These are phyloP conservation scores for Nemurella pictetii DNA, from an alignment of 2,888 invertebrate genomes.

Conservation along the genomic window DNA sequence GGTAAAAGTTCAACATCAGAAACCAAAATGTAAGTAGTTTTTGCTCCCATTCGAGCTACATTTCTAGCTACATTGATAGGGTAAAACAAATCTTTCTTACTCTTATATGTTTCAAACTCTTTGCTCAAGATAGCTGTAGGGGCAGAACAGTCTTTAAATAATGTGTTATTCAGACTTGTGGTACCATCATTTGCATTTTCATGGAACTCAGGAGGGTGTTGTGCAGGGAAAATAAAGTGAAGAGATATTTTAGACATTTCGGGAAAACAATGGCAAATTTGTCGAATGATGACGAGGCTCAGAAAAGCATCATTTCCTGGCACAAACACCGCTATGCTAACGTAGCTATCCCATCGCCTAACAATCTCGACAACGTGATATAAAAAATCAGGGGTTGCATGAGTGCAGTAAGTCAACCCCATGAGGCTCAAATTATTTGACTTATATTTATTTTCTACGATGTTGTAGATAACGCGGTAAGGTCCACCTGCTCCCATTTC, in stretches of 20 bases:
- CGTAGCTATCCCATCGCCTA: conserved; percentile 69
- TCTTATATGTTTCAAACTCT: conserved; percentile 43
- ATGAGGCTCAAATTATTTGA: conserved; percentile 46
- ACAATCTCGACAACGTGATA: conserved; percentile 70
- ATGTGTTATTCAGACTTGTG: not conserved
- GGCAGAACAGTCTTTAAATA: conserved; percentile 36
- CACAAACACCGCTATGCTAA: conserved; percentile 70
- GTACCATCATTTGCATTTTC: not conserved
- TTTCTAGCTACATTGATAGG: conserved; percentile 76
- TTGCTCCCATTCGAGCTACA: conserved; percentile 66
- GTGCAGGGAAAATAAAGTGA: conserved; percentile 66
- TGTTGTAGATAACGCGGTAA: conserved; percentile 66
- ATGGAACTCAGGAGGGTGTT: conserved; percentile 54
- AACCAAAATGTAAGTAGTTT: conserved; percentile 66
- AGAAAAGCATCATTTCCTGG: conserved; percentile 67
- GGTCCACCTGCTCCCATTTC: conserved; percentile 61
- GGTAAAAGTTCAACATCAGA: conserved; percentile 74
- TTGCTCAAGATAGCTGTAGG: conserved; percentile 34
- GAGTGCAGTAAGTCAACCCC: conserved; percentile 70
- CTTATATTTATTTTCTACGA: conserved; percentile 56
- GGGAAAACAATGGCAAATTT: conserved; percentile 67
- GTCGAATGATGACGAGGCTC: conserved; percentile 62
- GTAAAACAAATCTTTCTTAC: conserved; percentile 57
- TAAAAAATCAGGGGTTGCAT: conserved; percentile 71
- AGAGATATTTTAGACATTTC: conserved; percentile 71